Evolutionary conservation across 2,113 vertebrate genomes (phyloP).

Genomic region (Dipodomys ordii): DNA sequence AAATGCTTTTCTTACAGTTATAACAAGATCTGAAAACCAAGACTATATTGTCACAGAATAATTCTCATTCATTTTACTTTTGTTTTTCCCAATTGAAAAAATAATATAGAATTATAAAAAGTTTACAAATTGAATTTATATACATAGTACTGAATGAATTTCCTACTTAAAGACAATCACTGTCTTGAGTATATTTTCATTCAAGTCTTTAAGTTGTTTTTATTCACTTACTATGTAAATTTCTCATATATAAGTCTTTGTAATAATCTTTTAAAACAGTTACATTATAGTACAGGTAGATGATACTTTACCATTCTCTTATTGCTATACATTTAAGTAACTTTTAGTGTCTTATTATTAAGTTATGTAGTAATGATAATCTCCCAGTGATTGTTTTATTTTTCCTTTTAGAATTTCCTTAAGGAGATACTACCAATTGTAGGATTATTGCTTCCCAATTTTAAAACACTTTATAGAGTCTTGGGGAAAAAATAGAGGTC

Average conservation of each 20-base stretch:
- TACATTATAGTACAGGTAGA: background rate
- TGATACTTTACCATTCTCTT: constrained; percentile 41
- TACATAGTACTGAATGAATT: background rate
- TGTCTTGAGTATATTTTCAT: background rate
- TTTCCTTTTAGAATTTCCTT: background rate
- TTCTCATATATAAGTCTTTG: background rate
- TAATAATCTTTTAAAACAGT: constrained; percentile 4
- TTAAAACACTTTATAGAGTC: constrained; percentile 3
- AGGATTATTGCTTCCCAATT: constrained; percentile 23
- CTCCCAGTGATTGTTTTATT: background rate
- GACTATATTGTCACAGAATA: background rate
- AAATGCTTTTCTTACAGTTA: background rate
- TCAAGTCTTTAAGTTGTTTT: constrained; percentile 40
- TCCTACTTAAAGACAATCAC: constrained; percentile 28
- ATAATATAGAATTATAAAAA: constrained; percentile 28
- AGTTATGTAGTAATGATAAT: background rate
- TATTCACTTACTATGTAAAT: constrained; percentile 23
- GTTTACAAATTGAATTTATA: constrained; percentile 14
- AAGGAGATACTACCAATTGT: background rate
- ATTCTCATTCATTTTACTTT: constrained; percentile 38
- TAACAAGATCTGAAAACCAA: constrained; percentile 36
- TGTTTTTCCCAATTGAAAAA: constrained; percentile 31
- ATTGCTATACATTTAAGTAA: background rate
- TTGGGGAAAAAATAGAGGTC: background rate
- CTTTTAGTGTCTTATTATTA: constrained; percentile 34